phyloP scores from a whole-genome alignment of 2,113 vertebrate species.

The Otolemur garnettii region DNA sequence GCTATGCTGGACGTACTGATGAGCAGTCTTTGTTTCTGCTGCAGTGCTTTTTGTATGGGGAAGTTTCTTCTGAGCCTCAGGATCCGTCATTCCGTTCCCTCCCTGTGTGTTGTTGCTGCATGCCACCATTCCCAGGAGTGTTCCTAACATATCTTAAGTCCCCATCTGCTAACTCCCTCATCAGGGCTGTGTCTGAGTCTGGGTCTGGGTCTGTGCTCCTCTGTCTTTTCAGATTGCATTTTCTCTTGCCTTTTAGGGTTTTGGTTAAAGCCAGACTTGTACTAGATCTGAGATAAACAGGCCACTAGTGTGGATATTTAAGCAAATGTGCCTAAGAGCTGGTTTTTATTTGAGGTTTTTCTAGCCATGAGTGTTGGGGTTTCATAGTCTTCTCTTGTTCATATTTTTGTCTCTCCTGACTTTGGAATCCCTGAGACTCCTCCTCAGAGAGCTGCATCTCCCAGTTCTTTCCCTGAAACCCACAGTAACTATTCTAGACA shows the following conservation, averaged over 20 bases:
- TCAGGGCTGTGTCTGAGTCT: not conserved
- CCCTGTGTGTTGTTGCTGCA: no score
- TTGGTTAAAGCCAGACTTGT: not conserved
- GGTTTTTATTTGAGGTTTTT: fast-evolving
- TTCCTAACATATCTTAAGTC: not conserved
- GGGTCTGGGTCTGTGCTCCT: not conserved
- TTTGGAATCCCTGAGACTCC: not conserved
- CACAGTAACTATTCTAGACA: fast-evolving
- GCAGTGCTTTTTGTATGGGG: not conserved
- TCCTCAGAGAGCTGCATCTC: not conserved
- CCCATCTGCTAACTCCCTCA: not conserved
- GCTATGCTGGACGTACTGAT: not conserved
- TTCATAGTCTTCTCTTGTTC: not conserved
- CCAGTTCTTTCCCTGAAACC: fast-evolving
- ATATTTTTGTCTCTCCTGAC: no score
- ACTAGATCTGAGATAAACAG: not conserved
- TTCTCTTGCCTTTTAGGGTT: fast-evolving
- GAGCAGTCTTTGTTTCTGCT: not conserved
- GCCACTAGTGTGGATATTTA: not conserved
- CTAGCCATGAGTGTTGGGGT: not conserved
- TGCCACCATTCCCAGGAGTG: no score
- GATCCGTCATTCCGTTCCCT: no score
- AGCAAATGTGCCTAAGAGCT: fast-evolving
- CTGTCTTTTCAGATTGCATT: not conserved
- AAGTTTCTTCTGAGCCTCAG: not conserved